phyloP scores from a whole-genome alignment of 2,797 vertebrate genomes.

The Sciurus vulgaris region DNA sequence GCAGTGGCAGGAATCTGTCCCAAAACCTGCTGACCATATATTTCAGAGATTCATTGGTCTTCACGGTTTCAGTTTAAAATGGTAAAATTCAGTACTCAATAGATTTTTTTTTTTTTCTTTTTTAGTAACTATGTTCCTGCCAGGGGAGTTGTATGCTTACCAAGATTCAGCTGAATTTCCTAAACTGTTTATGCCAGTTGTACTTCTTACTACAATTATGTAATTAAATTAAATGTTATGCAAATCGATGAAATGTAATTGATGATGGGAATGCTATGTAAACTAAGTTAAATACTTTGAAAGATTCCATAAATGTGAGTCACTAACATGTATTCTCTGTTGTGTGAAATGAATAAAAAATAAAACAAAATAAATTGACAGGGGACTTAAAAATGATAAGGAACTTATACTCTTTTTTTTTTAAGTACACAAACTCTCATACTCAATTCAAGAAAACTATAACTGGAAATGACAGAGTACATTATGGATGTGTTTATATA shows the following conservation, averaged over 20 bases:
- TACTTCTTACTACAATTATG: constrained; percentile 67
- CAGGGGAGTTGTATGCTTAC: background rate
- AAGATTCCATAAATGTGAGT: constrained; percentile 44
- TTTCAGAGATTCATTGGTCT: background rate
- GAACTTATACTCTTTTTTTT: background rate
- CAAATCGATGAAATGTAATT: constrained; percentile 65
- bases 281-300: constrained; percentile 69
- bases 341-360: background rate
- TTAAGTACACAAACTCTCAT: background rate
- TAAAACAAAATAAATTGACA: background rate
- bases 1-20: background rate
- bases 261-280: constrained; percentile 60
- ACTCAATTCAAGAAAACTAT: constrained; percentile 36
- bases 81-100: background rate
- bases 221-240: constrained; percentile 73
- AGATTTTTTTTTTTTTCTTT: background rate
- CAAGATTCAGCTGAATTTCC: constrained; percentile 43
- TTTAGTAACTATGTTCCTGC: background rate
- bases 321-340: constrained; percentile 42
- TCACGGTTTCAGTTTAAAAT: background rate
- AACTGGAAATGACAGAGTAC: background rate
- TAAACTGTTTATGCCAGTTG: constrained; percentile 68
- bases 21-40: background rate
- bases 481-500: background rate
- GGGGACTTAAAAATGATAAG: background rate